Evolutionary conservation across 2,888 invertebrate genomes (phyloP), one percentile per base, ranked within the genome.

Genomic region (Drosophila cracens): DNA sequence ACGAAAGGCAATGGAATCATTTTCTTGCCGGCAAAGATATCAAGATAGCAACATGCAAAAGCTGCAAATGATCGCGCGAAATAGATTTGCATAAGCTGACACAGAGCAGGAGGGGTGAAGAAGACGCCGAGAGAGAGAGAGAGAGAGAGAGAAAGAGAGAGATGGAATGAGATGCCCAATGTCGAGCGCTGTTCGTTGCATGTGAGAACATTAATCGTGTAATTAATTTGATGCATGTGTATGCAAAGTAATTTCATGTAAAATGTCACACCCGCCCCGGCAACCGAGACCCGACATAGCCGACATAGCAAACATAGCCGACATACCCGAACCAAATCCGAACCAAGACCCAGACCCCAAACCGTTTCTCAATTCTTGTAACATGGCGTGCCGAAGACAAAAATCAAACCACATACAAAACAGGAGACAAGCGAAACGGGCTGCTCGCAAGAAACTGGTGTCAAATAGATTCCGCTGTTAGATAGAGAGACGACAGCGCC

Each of bases 211-310:
- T 93, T 93, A 93, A 93, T 93, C 93, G 93, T 92, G 91, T 93
- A 93, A 93, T 93, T 93, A 93, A 93, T 93, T 93, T 93, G 93
- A 93, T 92, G 92, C 92, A 93, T 93, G 92, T 91, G 92, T 91
- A 93, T 93, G 91, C 91, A 91, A 92, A 91, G 87, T 89, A 89
- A 90, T 91, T 92, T 90, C 91, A 92, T 92, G 91, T 92, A 87
- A 89, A 92, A 75, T 92, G 92, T 91, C 90, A 87, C 82, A 74
- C 84, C 79, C 83, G 73, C 74, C 70, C 74, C 54, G 73, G 71
- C 61, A 27, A 57, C 48, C 43, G 43, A 49, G 57, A 18, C 4
- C 52, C 43, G 25, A 46, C 27, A 33, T 56, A n/a, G 2, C 34
- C 52, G 25, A 40, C 27, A 51, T 36, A 36, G 36, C 34, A 49